Evolutionary conservation across 1,140 invertebrate genomes (phyloP).

Genomic region (Zelostemma sp.): DNA sequence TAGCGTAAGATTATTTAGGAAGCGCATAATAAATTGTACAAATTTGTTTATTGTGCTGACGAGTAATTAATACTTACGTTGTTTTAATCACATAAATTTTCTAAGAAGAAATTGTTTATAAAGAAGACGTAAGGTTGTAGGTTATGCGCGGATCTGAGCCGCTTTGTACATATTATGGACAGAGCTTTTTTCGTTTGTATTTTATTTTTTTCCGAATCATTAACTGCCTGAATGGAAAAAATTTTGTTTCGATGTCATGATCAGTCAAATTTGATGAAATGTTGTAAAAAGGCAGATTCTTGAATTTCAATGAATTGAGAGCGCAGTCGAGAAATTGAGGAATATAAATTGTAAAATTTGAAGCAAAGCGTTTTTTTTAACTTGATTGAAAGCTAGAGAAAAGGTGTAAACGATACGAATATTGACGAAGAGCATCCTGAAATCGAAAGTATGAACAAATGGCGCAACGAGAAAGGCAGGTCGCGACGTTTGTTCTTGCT

Average conservation of each 20-base stretch:
- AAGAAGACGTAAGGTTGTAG: slow-evolving; percentile 54
- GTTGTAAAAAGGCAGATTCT: too few species aligned
- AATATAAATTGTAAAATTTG: too few species aligned
- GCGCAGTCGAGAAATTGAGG: too few species aligned
- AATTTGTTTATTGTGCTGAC: slow-evolving; percentile 68
- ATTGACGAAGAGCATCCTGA: neutral
- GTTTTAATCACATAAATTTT: slow-evolving; percentile 69
- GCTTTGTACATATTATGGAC: slow-evolving; percentile 40
- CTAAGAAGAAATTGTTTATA: slow-evolving; percentile 67
- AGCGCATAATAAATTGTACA: slow-evolving; percentile 69
- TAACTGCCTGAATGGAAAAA: too few species aligned
- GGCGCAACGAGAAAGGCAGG: neutral
- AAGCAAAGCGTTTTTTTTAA: too few species aligned
- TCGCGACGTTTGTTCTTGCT: neutral
- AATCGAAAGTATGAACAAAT: neutral
- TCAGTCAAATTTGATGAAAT: too few species aligned
- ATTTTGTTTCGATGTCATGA: too few species aligned
- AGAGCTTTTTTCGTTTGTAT: too few species aligned
- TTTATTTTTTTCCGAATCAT: too few species aligned
- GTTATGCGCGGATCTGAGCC: slow-evolving; percentile 4
- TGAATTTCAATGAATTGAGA: too few species aligned
- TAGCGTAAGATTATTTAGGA: slow-evolving; percentile 59
- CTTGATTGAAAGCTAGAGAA: too few species aligned
- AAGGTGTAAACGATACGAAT: neutral
- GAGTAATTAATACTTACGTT: slow-evolving; percentile 62